Evolutionary conservation across 1,140 invertebrate species (phyloP).

Genomic region (Ctenoplectra terminalis): DNA sequence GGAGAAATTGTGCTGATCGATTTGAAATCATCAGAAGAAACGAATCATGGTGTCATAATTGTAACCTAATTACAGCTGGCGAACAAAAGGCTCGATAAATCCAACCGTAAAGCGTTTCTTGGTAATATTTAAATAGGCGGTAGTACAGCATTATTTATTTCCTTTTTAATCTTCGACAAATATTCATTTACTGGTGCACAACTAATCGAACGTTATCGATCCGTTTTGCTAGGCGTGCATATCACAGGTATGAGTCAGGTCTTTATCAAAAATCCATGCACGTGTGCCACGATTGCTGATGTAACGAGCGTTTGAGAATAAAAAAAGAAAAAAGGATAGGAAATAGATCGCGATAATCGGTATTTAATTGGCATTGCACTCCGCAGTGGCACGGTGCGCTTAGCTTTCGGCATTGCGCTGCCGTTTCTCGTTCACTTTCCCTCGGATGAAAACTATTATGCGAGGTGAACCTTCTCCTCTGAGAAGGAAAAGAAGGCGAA

Average conservation of each 20-base stretch:
- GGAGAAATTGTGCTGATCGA: conserved; percentile 7
- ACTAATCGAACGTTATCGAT: not conserved
- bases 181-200: not conserved
- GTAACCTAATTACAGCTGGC: not conserved
- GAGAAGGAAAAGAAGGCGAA: conserved; percentile 26
- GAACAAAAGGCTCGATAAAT: not conserved
- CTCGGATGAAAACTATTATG: conserved; percentile 64
- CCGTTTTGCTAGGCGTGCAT: not conserved
- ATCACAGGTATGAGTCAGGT: not conserved
- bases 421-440: conserved; percentile 64
- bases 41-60: not conserved
- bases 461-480: conserved; percentile 29
- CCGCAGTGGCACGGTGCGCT: conserved; percentile 1
- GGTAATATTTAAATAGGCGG: not conserved
- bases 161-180: not conserved
- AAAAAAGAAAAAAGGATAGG: not conserved
- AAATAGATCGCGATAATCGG: conserved; percentile 25
- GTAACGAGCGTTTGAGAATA: not conserved
- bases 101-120: not conserved
- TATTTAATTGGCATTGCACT: conserved; percentile 48
- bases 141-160: too few species aligned
- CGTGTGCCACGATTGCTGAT: not conserved
- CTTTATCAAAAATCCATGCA: not conserved
- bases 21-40: not conserved
- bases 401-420: conserved; percentile 15